A percentile compares a stretch with the other conserved stretches of the same genome.
Evolutionary conservation across 2,888 invertebrate genomes (phyloP).

Genomic region (Drosophila meridionalis): DNA sequence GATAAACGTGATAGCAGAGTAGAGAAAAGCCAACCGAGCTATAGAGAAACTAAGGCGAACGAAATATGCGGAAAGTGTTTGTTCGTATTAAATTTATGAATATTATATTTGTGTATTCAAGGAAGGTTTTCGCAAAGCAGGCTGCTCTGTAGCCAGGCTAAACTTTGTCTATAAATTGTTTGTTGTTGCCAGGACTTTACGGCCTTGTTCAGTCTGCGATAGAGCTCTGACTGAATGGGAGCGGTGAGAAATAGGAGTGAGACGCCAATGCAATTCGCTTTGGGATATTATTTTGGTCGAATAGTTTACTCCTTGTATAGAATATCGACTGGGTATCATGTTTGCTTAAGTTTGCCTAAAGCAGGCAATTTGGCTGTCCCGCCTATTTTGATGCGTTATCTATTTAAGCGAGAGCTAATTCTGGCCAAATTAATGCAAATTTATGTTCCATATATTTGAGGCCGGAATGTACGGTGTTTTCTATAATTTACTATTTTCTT

Average conservation of each 20-base stretch:
- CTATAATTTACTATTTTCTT: no score
- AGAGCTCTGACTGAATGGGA: constrained; percentile 23
- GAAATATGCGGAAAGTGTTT: constrained; percentile 76
- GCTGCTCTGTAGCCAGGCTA: constrained; percentile 40
- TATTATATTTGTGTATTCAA: constrained; percentile 68
- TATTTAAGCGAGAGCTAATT: not conserved
- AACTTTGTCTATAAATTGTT: constrained; percentile 73
- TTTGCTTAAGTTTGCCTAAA: constrained; percentile 1
- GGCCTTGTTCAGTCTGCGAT: constrained; percentile 27
- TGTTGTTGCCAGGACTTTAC: constrained; percentile 44
- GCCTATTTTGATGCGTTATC: not conserved
- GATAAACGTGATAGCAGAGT: constrained; percentile 55
- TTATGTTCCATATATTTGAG: no score
- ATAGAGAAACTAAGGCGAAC: constrained; percentile 44
- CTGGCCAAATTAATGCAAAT: not conserved
- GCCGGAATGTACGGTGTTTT: no score
- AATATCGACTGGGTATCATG: constrained; percentile 53
- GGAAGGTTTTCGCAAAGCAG: constrained; percentile 45
- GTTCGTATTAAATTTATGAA: constrained; percentile 78
- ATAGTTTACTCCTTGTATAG: constrained; percentile 60
- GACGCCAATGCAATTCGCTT: constrained; percentile 58
- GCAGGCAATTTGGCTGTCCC: not conserved
- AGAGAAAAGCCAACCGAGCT: constrained; percentile 10
- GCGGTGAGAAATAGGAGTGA: constrained; percentile 22
- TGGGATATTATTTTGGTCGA: constrained; percentile 60